A percentile compares a stretch with the other conserved stretches of the same genome.
phyloP scores from a whole-genome alignment of 2,888 invertebrate genomes.

The Blomia tropicalis region DNA sequence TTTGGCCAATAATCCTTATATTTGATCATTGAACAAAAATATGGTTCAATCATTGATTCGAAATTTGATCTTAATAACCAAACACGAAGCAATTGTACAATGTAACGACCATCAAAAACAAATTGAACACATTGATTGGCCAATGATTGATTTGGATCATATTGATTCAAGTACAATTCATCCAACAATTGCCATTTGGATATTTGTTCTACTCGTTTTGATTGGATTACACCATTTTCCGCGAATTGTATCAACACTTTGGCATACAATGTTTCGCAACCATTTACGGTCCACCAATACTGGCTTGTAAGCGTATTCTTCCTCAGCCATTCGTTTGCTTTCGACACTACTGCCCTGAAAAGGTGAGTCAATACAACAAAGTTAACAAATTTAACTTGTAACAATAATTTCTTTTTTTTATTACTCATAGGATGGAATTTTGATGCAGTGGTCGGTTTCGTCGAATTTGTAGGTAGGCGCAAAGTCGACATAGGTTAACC shows the following conservation, averaged over 20 bases:
- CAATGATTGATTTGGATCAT: background rate
- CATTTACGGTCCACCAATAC: conserved; percentile 13
- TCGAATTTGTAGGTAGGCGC: conserved; percentile 1
- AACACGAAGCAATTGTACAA: background rate
- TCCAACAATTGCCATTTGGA: conserved; percentile 4
- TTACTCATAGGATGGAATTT: conserved; percentile 15
- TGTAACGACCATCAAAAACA: conserved; percentile 1
- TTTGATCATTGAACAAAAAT: background rate
- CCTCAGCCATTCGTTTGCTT: conserved; percentile 21
- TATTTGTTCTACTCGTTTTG: conserved; percentile 11
- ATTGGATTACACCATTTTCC: conserved; percentile 2
- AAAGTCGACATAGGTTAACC: conserved; percentile 17
- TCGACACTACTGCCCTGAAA: conserved; percentile 17
- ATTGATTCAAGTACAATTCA: background rate
- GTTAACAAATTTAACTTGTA: background rate
- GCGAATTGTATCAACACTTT: conserved; percentile 4
- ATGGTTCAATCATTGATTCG: background rate
- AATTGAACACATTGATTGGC: background rate
- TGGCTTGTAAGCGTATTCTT: background rate
- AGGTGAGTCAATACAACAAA: background rate
- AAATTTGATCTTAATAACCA: background rate
- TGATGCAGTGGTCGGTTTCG: background rate
- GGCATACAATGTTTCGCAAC: conserved; percentile 19
- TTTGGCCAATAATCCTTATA: conserved; percentile 7
- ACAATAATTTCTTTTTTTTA: background rate